Conservation (phyloP, 2,888 invertebrate genomes). For the Phaonia tiefii region DNA sequence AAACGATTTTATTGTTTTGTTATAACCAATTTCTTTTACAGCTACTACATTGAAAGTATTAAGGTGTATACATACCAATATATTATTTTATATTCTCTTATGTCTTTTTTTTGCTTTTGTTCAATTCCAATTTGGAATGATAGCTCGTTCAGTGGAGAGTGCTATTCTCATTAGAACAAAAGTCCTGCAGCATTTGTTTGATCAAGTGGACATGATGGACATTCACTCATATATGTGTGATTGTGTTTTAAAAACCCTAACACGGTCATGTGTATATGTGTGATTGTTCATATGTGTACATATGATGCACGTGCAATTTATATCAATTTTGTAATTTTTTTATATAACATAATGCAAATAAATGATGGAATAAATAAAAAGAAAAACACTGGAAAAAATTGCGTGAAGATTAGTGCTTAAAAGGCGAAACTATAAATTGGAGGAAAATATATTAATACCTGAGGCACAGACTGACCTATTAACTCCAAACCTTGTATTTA, state of each 20-base stretch:
- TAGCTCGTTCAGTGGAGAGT: constrained; percentile 5
- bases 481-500: too few species aligned
- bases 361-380: neutral
- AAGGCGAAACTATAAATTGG: too few species aligned
- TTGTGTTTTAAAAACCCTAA: constrained; percentile 5
- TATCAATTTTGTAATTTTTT: constrained; percentile 46
- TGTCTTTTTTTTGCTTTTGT: neutral
- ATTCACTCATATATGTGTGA: constrained; percentile 11
- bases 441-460: too few species aligned
- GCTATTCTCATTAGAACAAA: constrained; percentile 37
- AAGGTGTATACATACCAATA: too few species aligned
- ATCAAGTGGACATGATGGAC: constrained; percentile 56
- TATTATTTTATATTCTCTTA: neutral
- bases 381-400: too few species aligned
- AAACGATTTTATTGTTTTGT: too few species aligned
- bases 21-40: too few species aligned
- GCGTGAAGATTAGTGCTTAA: too few species aligned
- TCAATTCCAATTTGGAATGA: neutral
- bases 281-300: neutral
- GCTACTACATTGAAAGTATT: too few species aligned
- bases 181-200: constrained; percentile 60
- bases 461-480: too few species aligned
- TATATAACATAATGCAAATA: neutral
- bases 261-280: neutral
- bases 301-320: constrained; percentile 1